Base-by-base conservation (phyloP, 2,888 invertebrate genomes). In the Podotricha telesiphe region DNA sequence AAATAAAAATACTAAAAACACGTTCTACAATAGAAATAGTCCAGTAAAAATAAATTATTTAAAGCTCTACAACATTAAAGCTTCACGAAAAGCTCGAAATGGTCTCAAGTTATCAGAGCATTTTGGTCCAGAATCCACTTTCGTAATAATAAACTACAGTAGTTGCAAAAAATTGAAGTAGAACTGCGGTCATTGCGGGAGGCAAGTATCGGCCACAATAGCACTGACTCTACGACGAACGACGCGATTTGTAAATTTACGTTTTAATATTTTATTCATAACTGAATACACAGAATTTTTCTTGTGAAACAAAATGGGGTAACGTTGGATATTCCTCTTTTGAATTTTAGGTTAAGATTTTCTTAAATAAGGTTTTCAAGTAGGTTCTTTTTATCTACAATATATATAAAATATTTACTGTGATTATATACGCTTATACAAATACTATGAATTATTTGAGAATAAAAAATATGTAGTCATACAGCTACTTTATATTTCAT, bases 121-220 rank as follows among this genome's bases (percentile, higher is more conserved):
- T 58, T 68, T 53, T 58, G 47, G 65, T 64, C 55, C 63, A 59
- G 53, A 70, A 72, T 67, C 68, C 50, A 68, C 72, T 74, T 55
- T 73, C 59, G 55, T 47, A 70, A 74, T 74, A 72, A 68, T 65
- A 72, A 72, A 70, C 64, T 70, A 68, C 37, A 37, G 61, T 37
- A 61, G 59, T 68, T 68, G 37, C 66, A 66, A 66, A 70, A 53
- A 67, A 63, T 67, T 63, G 56, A 69, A 74, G 66, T 63, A 56
- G 28, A 64, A 58, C 55, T 19, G 47, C 58, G 66, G 71, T 59
- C 68, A 63, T n/a, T 45, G 58, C 56, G 11, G n/a, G n/a, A n/a
- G n/a, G 66, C 50, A 37, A 48, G 58, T 40, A 50, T 37, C 55
- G 50, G 67, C 48, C 50, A 61, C 47, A 51, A 63, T 51, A 50